These are phyloP conservation scores for Phrynocephalus vlangalii DNA, from an alignment of 2,797 vertebrate species.

Conservation along the genomic window DNA sequence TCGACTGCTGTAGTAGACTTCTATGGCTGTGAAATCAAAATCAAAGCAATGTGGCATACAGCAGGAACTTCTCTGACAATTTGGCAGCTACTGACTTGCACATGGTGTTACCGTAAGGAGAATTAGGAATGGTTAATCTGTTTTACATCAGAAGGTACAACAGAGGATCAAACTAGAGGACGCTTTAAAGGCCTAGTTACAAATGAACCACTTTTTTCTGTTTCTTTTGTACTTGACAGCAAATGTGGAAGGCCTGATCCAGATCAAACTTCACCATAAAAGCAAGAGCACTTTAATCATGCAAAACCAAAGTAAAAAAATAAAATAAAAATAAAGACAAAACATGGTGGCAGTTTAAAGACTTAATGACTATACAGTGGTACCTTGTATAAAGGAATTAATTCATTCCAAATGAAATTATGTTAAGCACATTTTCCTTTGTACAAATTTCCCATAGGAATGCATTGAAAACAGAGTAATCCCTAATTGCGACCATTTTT, in stretches of 20 bases:
- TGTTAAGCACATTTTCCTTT: no score
- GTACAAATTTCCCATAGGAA: no score
- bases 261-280: no score
- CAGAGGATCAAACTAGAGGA: not conserved
- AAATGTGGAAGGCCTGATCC: not conserved
- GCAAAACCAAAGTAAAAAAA: no score
- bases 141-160: slow-evolving; percentile 40
- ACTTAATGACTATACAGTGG: no score
- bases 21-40: slow-evolving; percentile 39
- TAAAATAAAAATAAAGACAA: no score
- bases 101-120: slow-evolving; percentile 27
- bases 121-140: slow-evolving; percentile 53
- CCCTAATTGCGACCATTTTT: no score
- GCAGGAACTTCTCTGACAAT: slow-evolving; percentile 42
- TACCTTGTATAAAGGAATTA: no score
- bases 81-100: slow-evolving; percentile 29
- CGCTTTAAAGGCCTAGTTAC: not conserved
- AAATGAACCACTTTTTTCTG: not conserved
- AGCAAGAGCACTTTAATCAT: no score
- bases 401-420: no score
- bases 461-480: no score
- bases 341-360: no score
- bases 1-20: not conserved
- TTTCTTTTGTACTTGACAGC: not conserved
- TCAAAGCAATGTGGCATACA: slow-evolving; percentile 43